A percentile compares a stretch with the other conserved stretches of the same genome.
These are phyloP conservation scores for Tarsius wallacei DNA, from an alignment of 2,797 vertebrate species.

Conservation along the genomic window DNA sequence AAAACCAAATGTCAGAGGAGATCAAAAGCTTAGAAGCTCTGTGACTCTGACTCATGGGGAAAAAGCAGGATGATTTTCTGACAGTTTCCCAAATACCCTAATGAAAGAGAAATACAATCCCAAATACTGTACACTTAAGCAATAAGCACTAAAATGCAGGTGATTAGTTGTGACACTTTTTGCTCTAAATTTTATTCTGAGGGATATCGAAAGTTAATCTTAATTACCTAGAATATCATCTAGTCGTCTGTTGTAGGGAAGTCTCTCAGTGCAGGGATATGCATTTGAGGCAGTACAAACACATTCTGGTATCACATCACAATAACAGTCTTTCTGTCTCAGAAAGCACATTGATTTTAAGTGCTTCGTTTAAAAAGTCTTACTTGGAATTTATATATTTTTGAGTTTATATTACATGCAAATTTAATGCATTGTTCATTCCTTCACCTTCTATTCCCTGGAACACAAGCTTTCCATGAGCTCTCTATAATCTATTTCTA, in stretches of 20 bases:
- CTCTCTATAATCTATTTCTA: not conserved
- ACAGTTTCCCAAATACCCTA: conserved; percentile 43
- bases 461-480: not conserved
- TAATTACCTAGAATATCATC: not conserved
- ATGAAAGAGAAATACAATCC: not conserved
- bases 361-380: not conserved
- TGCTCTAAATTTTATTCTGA: not conserved
- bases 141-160: not conserved
- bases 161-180: not conserved
- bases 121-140: not conserved
- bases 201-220: not conserved
- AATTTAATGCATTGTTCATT: not conserved
- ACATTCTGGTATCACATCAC: not conserved
- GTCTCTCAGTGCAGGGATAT: not conserved
- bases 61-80: conserved; percentile 63
- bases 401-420: not conserved
- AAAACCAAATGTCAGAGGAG: conserved; percentile 79
- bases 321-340: not conserved
- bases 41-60: conserved; percentile 34
- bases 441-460: not conserved
- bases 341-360: not conserved
- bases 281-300: not conserved
- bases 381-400: conserved; percentile 8
- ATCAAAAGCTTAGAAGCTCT: conserved; percentile 76
- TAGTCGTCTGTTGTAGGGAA: not conserved